Evolutionary conservation across 2,888 invertebrate species (phyloP).

Genomic region (Oegoconia quadripuncta): DNA sequence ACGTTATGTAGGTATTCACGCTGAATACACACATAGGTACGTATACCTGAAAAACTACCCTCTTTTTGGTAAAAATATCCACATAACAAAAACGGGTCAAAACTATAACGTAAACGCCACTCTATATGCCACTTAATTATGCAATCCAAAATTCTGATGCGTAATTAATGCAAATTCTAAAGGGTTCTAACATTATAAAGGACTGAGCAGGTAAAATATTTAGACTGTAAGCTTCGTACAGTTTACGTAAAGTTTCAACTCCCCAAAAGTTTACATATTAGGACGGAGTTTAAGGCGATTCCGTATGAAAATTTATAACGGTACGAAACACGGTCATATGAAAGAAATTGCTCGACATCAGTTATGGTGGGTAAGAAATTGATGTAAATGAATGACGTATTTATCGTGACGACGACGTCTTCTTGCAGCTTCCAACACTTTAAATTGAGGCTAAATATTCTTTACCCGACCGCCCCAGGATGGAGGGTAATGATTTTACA

Average conservation of each 20-base stretch:
- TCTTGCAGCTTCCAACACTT: too few species aligned
- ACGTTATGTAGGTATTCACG: too few species aligned
- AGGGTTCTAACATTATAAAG: constrained; percentile 49
- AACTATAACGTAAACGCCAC: constrained; percentile 23
- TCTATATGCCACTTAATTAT: constrained; percentile 48
- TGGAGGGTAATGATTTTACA: too few species aligned
- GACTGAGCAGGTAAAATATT: constrained; percentile 55
- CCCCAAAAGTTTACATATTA: constrained; percentile 19
- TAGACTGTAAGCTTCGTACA: constrained; percentile 33
- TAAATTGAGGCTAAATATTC: too few species aligned
- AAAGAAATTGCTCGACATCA: too few species aligned
- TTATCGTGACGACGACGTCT: too few species aligned
- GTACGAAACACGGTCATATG: constrained; percentile 8
- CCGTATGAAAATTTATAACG: constrained; percentile 22
- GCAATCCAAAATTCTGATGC: constrained; percentile 55
- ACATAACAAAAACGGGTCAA: not conserved
- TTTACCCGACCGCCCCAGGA: too few species aligned
- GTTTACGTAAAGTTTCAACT: constrained; percentile 24
- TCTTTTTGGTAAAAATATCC: too few species aligned
- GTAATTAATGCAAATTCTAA: constrained; percentile 66
- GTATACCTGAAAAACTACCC: too few species aligned
- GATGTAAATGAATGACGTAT: not conserved
- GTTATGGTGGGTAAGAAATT: not conserved
- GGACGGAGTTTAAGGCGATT: constrained; percentile 22
- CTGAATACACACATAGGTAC: too few species aligned